A percentile compares a stretch with the other conserved stretches of the same genome.
Conservation (phyloP, 2,888 invertebrate species). For the Coleophora deauratella region DNA sequence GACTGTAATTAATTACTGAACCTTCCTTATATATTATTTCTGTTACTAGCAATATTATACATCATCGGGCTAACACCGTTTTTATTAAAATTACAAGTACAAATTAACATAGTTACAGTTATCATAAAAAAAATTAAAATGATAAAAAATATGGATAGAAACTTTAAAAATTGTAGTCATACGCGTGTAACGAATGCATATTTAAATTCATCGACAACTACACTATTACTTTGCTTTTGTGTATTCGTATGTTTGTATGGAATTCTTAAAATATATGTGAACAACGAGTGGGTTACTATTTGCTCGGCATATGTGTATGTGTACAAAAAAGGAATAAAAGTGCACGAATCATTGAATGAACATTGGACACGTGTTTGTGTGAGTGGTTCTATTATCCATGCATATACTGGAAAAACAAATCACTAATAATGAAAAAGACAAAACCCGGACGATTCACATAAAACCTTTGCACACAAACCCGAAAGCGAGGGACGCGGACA, state of each 20-base stretch:
- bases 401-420: conserved; percentile 39
- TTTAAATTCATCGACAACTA: not conserved
- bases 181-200: too few species aligned
- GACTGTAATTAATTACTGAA: too few species aligned
- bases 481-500: conserved; percentile 40
- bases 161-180: too few species aligned
- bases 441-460: conserved; percentile 36
- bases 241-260: conserved; percentile 5
- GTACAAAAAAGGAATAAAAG: not conserved
- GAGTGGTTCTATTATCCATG: conserved; percentile 27
- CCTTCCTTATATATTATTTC: too few species aligned
- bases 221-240: conserved; percentile 6
- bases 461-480: conserved; percentile 21
- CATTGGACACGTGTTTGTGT: conserved; percentile 4
- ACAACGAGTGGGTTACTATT: conserved; percentile 11
- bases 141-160: too few species aligned
- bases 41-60: too few species aligned
- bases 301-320: conserved; percentile 4
- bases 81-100: too few species aligned
- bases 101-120: too few species aligned
- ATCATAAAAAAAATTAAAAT: too few species aligned
- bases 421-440: conserved; percentile 29
- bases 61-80: too few species aligned
- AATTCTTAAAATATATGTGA: conserved; percentile 8
- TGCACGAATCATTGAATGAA: conserved; percentile 10